A percentile compares a stretch with the other conserved stretches of the same genome.
These are phyloP conservation scores for Atopsyche davidsoni DNA, from an alignment of 1,140 invertebrate genomes.

Conservation along the genomic window DNA sequence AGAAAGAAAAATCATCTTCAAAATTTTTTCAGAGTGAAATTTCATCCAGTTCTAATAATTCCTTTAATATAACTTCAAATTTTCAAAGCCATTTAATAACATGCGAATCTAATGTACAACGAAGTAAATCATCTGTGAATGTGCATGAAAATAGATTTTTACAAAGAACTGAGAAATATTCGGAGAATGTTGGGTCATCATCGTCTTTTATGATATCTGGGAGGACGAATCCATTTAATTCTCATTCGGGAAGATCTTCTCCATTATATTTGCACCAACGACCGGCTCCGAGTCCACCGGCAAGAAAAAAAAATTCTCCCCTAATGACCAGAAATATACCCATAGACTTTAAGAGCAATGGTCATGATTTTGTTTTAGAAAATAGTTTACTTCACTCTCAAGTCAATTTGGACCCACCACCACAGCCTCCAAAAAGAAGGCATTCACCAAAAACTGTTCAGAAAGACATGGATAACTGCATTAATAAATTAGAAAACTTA, in stretches of 20 bases:
- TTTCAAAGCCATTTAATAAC: too few species aligned
- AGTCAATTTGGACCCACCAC: slow-evolving; percentile 19
- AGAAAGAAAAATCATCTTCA: too few species aligned
- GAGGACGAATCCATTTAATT: too few species aligned
- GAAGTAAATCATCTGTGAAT: too few species aligned
- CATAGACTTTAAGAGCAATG: slow-evolving; percentile 3
- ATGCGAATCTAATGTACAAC: too few species aligned
- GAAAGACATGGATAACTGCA: neutral
- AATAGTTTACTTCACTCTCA: slow-evolving; percentile 6
- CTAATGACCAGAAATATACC: slow-evolving; percentile 25
- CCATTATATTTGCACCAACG: too few species aligned
- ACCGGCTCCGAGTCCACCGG: slow-evolving; percentile 43
- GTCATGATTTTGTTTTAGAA: slow-evolving; percentile 8
- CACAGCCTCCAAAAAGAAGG: slow-evolving; percentile 24
- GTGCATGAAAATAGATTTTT: slow-evolving; percentile 39
- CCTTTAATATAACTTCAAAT: too few species aligned
- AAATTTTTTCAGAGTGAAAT: slow-evolving; percentile 1
- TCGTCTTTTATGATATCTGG: too few species aligned
- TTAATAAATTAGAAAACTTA: too few species aligned
- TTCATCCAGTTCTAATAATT: neutral
- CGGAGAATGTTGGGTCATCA: too few species aligned
- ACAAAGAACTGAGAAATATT: slow-evolving; percentile 29
- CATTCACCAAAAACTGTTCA: slow-evolving; percentile 19
- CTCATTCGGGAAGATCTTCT: too few species aligned
- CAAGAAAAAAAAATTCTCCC: slow-evolving; percentile 41